A percentile compares a stretch with the other conserved stretches of the same genome.
Conservation (phyloP, 2,113 vertebrate genomes). For the Nansenia antarctica region DNA sequence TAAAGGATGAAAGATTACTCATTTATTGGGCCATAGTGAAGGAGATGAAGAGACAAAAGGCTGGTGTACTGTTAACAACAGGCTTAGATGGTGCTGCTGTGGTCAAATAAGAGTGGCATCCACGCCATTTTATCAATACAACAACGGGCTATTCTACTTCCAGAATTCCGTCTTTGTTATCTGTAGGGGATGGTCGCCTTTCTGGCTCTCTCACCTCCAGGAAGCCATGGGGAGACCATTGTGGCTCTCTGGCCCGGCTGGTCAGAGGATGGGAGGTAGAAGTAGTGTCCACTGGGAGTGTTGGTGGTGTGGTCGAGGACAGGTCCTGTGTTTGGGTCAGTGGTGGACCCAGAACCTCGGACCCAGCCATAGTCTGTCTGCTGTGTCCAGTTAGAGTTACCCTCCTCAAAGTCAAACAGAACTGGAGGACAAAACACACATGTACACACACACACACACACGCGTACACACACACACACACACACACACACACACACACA, state of each 20-base stretch:
- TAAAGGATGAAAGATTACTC: too few species aligned
- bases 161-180: constrained; percentile 5
- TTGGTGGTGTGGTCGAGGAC: constrained; percentile 72
- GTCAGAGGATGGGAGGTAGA: constrained; percentile 60
- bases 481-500: too few species aligned
- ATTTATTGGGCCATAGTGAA: too few species aligned
- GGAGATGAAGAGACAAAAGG: too few species aligned
- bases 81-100: too few species aligned
- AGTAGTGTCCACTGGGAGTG: constrained; percentile 64
- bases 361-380: constrained; percentile 62
- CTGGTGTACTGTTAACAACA: too few species aligned
- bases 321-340: constrained; percentile 58
- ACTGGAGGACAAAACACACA: constrained; percentile 38
- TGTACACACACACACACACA: too few species aligned
- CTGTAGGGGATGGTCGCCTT: neutral
- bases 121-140: constrained; percentile 58
- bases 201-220: constrained; percentile 57
- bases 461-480: too few species aligned
- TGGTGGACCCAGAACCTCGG: constrained; percentile 49
- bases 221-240: constrained; percentile 65
- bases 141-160: neutral
- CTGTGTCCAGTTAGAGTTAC: constrained; percentile 69
- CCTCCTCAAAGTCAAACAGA: constrained; percentile 74
- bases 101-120: constrained; percentile 71
- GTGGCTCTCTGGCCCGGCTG: constrained; percentile 47